Conservation (phyloP, 2,888 invertebrate species). For the Cephus rjabovi region DNA sequence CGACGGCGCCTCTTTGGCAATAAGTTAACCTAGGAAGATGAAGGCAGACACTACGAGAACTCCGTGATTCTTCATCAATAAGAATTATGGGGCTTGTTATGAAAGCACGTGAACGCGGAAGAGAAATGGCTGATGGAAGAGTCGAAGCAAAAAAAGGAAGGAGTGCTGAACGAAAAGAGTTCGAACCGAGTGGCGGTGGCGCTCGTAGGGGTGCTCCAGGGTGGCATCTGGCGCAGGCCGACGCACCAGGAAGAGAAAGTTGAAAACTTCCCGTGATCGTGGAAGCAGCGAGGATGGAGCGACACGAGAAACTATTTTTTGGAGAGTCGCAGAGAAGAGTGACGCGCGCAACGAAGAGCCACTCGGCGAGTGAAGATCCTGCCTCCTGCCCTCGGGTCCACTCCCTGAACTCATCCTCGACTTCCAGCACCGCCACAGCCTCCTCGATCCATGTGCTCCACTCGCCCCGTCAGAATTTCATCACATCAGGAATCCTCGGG, state of each 20-base stretch:
- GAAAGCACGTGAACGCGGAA: slow-evolving; percentile 12
- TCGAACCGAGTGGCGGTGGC: background rate
- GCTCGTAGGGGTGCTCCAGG: background rate
- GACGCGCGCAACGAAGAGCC: too few relatives aligned
- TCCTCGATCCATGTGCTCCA: too few relatives aligned
- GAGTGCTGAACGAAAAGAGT: background rate
- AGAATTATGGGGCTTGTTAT: slow-evolving; percentile 38
- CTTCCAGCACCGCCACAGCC: too few relatives aligned
- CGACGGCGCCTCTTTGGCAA: slow-evolving; percentile 28
- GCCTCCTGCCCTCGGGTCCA: too few relatives aligned
- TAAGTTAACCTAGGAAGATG: slow-evolving; percentile 47
- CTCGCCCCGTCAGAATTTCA: too few relatives aligned
- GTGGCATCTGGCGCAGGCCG: background rate
- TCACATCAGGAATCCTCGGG: too few relatives aligned
- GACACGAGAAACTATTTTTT: slow-evolving; percentile 24
- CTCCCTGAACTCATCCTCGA: too few relatives aligned
- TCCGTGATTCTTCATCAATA: slow-evolving; percentile 33
- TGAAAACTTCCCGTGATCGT: slow-evolving; percentile 17
- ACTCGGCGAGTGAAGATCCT: too few relatives aligned
- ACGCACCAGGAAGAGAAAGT: slow-evolving; percentile 19
- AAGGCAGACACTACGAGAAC: slow-evolving; percentile 18
- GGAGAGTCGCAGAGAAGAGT: background rate
- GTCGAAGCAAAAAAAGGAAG: background rate
- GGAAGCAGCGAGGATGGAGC: slow-evolving; percentile 8
- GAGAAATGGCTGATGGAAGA: background rate